Evolutionary conservation across 1,140 invertebrate genomes (phyloP), one percentile per base, ranked within the genome.

Genomic region (Drosophila lowei): DNA sequence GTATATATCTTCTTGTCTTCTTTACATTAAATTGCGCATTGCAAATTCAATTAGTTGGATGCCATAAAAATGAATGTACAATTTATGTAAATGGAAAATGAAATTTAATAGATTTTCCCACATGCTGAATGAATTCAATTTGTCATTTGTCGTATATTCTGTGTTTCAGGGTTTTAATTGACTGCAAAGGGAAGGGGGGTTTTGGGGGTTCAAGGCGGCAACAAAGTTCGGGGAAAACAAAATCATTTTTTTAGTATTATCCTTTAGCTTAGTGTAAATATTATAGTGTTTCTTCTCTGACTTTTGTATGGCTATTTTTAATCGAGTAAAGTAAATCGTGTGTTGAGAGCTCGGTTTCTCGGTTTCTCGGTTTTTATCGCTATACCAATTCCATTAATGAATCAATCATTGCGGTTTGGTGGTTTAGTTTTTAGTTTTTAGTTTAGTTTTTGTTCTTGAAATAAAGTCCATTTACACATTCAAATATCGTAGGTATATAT

Each of bases 281-380:
- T 42, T 34, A 30, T 44, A 34, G 15, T 68, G 50, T 65, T 38
- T 38, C 0, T 38, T 55, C 49, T 64, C 47, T 66, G 58, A 59
- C 59, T 60, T 13, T 43, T 66, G 46, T 72, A 54, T 47, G 34
- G 41, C 52, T 56, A 57, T 52, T 70, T 62, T 34, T 43, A 73
- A 54, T 41, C 21, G 42, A 70, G 64, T 86, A 86, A 85, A 85
- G 77, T 86, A 86, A 86, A 78, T 86, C 66, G 62, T 77, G 47
- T 38, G 11, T 83, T 74, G 56, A 66, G 66, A 65, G 70, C 75
- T 65, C 47, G 28, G 46, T 57, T 50, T 58, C 55, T 11, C 28
- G 6, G 28, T 28, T 23, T 23, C 30, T 30, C 8, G 42, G 43
- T 62, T 75, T 73, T 77, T 77, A 38, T 61, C 54, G 44, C 43